Base-by-base conservation (phyloP, 23 tunicate genomes). In the Ascidia mentula region DNA sequence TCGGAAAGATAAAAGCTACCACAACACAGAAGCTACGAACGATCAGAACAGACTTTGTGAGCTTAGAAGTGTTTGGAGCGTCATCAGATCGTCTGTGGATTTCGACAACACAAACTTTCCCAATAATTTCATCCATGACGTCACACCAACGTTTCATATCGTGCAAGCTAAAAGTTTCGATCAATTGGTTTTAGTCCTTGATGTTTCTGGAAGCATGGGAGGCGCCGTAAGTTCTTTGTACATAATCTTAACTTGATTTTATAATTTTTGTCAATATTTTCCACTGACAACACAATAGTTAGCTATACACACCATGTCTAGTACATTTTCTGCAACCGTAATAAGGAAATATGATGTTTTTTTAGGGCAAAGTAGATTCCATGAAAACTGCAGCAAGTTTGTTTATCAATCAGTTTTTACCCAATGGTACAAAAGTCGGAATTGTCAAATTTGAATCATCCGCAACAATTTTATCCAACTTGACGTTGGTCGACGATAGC, bases 391-490 rank as follows among this genome's bases (percentile, higher is more conserved):
- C 87, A 17, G 75, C 87, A 18, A 61, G 18, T 1, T 36, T 33
- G 32, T 75, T 83, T 60, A 60, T 83, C 36, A 38, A 35, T 5
- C 35, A 75, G 13, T 74, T 35, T 60, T 8, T 76, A 0, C 75
- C 80, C 0, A 53, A 76, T 35, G 81, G 81, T 37, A 76, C 74
- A n/a, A 72, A 71, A 35, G 65, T 83, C n/a, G 87, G 87, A 28
- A 83, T 83, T 46, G 81, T 83, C 2, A 36, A 83, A 38, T 83
- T 83, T 28, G n/a, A 35, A 7, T 59, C 75, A n/a, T 17, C 24
- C 33, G 87, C 87, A 18, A 0, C 22, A 22, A 69, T 59, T 22
- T 31, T 75, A 0, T 38, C 60, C 28, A 15, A 40, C 17, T 13
- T 83, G 80, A 40, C 59, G 28, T 36, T n/a, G 0, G 32, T 83